phyloP scores from a whole-genome alignment of 2,797 vertebrate genomes.

The Aulostomus chinensis region DNA sequence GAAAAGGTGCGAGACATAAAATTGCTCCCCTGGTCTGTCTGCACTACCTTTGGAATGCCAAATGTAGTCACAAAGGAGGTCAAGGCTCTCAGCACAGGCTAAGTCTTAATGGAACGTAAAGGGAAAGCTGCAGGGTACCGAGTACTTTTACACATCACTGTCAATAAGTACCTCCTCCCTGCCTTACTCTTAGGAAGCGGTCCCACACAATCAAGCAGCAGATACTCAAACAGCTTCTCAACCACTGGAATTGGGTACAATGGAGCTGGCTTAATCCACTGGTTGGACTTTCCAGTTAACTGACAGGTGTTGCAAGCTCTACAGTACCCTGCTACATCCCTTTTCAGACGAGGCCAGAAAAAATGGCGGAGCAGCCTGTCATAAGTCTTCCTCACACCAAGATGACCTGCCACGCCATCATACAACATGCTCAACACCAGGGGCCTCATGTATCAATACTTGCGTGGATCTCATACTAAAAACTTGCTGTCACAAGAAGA shows the following conservation, averaged over 20 bases:
- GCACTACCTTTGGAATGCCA: not conserved
- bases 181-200: not conserved
- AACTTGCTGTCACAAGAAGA: no score
- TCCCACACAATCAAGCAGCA: not conserved
- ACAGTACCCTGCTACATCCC: not conserved
- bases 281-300: not conserved
- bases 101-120: not conserved
- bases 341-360: no score
- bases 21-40: not conserved
- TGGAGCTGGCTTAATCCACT: not conserved
- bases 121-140: no score
- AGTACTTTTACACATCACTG: no score
- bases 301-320: not conserved
- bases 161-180: not conserved
- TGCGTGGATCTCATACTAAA: no score
- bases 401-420: not conserved
- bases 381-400: not conserved
- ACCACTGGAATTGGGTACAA: not conserved
- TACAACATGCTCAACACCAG: not conserved
- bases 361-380: not conserved
- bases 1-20: not conserved
- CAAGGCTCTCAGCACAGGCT: no score
- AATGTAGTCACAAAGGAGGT: no score
- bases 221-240: not conserved
- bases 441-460: no score